These are phyloP conservation scores for Conopomorpha cramerella DNA, from an alignment of 1,140 invertebrate genomes.

Conservation along the genomic window DNA sequence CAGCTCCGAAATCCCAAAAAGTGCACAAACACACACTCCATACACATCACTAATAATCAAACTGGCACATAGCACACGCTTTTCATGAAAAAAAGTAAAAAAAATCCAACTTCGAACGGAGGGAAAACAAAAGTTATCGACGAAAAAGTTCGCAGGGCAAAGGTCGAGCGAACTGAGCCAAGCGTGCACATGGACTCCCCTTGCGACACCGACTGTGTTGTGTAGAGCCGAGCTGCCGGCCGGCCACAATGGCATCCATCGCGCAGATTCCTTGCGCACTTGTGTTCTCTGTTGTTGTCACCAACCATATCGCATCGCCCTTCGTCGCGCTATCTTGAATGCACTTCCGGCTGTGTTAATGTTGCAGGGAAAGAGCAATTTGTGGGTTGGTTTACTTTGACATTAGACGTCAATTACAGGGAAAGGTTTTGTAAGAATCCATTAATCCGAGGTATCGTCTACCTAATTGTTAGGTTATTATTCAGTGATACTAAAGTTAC, in stretches of 20 bases:
- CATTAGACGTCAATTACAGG: too few species aligned
- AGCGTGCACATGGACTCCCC: conserved; percentile 17
- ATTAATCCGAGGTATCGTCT: too few species aligned
- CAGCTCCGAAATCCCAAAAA: conserved; percentile 9
- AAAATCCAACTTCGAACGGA: conserved; percentile 34
- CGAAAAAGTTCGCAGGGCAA: conserved; percentile 43
- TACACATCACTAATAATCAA: conserved; percentile 7
- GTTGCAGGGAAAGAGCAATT: too few species aligned
- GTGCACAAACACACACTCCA: conserved; percentile 13
- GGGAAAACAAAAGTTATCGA: conserved; percentile 27
- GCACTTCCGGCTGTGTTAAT: conserved; percentile 10
- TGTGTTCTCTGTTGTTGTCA: too few species aligned
- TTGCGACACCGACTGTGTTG: conserved; percentile 30
- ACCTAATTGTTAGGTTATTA: too few species aligned
- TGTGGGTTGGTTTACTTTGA: too few species aligned
- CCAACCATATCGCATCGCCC: conserved; percentile 14
- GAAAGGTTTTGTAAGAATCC: too few species aligned
- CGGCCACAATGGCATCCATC: conserved; percentile 16
- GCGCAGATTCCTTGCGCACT: conserved; percentile 43
- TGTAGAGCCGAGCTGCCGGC: conserved; percentile 15
- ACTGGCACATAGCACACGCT: conserved; percentile 12
- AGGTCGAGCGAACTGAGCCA: conserved; percentile 8
- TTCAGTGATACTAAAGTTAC: too few species aligned
- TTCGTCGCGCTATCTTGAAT: too few species aligned
- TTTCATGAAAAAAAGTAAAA: conserved; percentile 5